Conservation (phyloP, 2,113 vertebrate genomes). For the Choloepus hoffmanni region DNA sequence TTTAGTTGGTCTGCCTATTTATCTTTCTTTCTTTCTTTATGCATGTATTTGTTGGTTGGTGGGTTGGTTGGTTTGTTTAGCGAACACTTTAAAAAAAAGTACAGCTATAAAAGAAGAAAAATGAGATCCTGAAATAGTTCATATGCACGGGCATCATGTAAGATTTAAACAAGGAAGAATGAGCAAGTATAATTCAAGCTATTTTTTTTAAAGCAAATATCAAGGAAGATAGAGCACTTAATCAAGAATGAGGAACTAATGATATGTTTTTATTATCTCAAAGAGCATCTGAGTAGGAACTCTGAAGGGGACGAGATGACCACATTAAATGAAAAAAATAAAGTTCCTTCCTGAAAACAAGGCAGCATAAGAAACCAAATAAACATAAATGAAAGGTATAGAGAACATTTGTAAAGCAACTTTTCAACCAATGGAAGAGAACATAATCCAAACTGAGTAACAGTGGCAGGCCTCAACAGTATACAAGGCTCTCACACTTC, state of each 20-base stretch:
- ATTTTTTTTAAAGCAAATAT: neutral
- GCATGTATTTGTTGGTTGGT: neutral
- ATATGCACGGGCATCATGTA: neutral
- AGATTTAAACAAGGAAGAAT: neutral
- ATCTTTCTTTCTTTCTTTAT: constrained; percentile 32
- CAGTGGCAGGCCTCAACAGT: neutral
- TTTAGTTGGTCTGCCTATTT: neutral
- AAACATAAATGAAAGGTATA: neutral
- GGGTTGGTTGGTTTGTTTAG: neutral
- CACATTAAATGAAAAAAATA: constrained; percentile 9
- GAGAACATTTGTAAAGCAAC: neutral
- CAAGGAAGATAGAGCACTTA: neutral
- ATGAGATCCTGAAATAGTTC: neutral
- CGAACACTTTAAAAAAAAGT: neutral
- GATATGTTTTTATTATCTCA: constrained; percentile 7
- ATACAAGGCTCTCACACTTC: neutral
- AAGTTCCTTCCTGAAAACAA: constrained; percentile 45
- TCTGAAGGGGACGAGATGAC: neutral
- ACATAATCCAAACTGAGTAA: neutral
- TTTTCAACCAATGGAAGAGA: neutral
- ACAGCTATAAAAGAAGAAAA: constrained; percentile 22
- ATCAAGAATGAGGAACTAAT: neutral
- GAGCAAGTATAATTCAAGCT: neutral
- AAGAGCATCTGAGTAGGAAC: neutral
- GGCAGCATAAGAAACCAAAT: neutral